Conservation (phyloP, 30 jellyfish, hydroid and myxozoan species). For the Aurelia sp. region DNA sequence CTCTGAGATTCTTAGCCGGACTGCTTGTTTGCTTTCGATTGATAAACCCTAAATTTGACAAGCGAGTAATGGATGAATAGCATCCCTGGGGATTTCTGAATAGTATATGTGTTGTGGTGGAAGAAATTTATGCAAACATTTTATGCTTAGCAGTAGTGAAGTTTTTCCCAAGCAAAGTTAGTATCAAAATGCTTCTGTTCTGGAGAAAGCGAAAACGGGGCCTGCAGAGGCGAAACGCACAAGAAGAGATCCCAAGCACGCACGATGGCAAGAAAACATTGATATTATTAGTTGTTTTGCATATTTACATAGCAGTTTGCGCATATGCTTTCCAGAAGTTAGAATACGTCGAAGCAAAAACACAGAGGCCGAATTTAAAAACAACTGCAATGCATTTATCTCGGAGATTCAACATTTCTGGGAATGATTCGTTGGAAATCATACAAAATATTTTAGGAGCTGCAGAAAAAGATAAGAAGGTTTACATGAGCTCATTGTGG, state of each 20-base stretch:
- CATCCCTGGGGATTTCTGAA: too few relatives aligned
- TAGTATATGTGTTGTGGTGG: too few relatives aligned
- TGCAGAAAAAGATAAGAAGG: constrained; percentile 38
- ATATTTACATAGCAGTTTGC: constrained; percentile 54
- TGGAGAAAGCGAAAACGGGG: constrained; percentile 58
- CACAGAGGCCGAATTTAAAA: constrained; percentile 40
- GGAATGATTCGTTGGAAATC: constrained; percentile 10
- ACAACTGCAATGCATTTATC: constrained; percentile 30
- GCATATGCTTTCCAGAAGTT: constrained; percentile 62
- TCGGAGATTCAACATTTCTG: constrained; percentile 6
- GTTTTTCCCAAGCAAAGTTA: too few relatives aligned
- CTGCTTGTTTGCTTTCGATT: too few relatives aligned
- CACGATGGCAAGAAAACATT: constrained; percentile 49
- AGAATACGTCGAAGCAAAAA: constrained; percentile 35
- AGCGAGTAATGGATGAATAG: too few relatives aligned
- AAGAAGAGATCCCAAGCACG: background rate
- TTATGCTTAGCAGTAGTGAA: too few relatives aligned
- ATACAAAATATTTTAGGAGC: constrained; percentile 28
- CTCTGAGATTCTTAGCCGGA: too few relatives aligned
- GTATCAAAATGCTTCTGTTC: constrained; percentile 46
- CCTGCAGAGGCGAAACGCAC: background rate
- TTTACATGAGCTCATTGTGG: constrained; percentile 54
- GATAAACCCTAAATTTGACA: too few relatives aligned
- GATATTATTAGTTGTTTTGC: constrained; percentile 41
- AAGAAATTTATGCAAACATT: too few relatives aligned